These are phyloP conservation scores for Nomada fucata DNA, from an alignment of 2,888 invertebrate genomes.

Conservation along the genomic window DNA sequence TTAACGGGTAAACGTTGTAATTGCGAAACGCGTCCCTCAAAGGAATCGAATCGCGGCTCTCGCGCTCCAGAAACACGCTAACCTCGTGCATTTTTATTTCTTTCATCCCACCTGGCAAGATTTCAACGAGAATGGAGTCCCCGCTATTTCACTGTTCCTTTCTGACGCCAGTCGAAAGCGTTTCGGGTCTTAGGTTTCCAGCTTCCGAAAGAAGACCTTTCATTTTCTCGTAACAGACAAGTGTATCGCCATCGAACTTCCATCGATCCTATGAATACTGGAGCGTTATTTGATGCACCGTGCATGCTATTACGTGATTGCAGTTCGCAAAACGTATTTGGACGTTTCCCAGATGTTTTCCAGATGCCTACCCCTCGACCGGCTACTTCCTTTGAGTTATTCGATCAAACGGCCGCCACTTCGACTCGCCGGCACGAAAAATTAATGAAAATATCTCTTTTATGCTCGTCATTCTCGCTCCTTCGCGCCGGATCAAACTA, in stretches of 20 bases:
- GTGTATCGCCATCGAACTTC: constrained; percentile 53
- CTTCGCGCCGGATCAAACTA: no score
- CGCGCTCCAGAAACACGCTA: constrained; percentile 8
- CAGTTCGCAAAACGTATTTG: constrained; percentile 54
- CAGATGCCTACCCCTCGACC: constrained; percentile 10
- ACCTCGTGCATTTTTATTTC: neutral
- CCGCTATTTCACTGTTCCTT: neutral
- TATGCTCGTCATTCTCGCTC: no score
- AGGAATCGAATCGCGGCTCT: no score
- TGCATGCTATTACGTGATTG: constrained; percentile 60
- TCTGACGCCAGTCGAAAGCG: neutral
- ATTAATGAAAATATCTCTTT: constrained; percentile 3
- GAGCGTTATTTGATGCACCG: constrained; percentile 25
- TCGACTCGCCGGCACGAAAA: neutral
- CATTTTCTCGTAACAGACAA: constrained; percentile 44
- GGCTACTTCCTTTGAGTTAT: constrained; percentile 8
- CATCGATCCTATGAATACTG: constrained; percentile 35
- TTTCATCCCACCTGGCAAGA: no score
- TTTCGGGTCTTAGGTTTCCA: constrained; percentile 21
- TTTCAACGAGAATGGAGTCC: no score
- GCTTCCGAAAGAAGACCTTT: constrained; percentile 1
- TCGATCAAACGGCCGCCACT: neutral
- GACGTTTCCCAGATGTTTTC: neutral
- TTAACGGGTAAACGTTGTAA: constrained; percentile 55
- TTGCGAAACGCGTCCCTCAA: constrained; percentile 19